phyloP scores from a whole-genome alignment of 2,888 invertebrate genomes.

The Panzeria rudis region DNA sequence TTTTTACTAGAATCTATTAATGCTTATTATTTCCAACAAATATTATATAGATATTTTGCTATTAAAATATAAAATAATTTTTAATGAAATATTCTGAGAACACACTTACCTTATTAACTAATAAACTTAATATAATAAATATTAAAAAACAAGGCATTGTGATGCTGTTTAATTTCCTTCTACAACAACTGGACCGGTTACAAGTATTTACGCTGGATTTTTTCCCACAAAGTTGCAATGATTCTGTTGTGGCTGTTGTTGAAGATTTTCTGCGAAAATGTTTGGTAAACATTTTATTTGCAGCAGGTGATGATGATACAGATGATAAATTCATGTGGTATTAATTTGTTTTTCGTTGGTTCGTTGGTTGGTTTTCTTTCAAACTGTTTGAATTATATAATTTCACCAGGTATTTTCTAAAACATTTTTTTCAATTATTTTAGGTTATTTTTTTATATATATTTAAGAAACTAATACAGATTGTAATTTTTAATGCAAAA shows the following conservation, averaged over 20 bases:
- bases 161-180: slow-evolving; percentile 39
- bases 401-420: not conserved
- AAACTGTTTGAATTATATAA: not conserved
- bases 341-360: slow-evolving; percentile 28
- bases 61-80: not conserved
- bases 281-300: slow-evolving; percentile 83
- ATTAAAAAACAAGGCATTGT: slow-evolving; percentile 73
- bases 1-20: too few relatives aligned
- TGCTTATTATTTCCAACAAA: too few relatives aligned
- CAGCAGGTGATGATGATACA: slow-evolving; percentile 57
- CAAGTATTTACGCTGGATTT: slow-evolving; percentile 45
- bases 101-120: slow-evolving; percentile 81
- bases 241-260: slow-evolving; percentile 54
- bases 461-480: not conserved
- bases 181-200: slow-evolving; percentile 57
- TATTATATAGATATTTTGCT: too few relatives aligned
- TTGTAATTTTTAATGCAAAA: not conserved
- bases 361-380: not conserved
- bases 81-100: not conserved
- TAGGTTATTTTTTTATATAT: not conserved
- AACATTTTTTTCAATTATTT: slow-evolving; percentile 7
- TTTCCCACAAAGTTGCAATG: slow-evolving; percentile 24
- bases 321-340: slow-evolving; percentile 44
- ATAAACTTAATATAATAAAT: slow-evolving; percentile 81
- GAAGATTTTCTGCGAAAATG: slow-evolving; percentile 83